Base-by-base conservation (phyloP, 2,797 vertebrate genomes). In the Perodicticus potto region DNA sequence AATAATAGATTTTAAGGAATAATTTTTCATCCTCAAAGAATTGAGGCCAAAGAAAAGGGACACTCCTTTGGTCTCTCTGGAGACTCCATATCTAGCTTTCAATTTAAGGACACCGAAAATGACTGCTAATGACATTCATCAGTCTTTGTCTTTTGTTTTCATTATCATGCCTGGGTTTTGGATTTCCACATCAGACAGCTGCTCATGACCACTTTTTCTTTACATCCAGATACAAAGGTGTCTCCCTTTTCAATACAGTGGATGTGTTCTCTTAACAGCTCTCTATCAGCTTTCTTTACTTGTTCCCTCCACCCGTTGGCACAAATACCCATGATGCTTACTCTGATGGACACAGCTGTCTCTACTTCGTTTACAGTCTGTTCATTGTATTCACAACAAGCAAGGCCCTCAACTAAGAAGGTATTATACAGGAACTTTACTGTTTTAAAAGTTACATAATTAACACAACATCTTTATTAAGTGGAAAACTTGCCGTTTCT, bases 91-190 rank as follows among this genome's bases (percentile, higher is more conserved):
- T 96, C 96, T 96, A 65, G 12, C 83, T 78, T 95, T 92, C 82
- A 78, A 95, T 34, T 97, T 96, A 95, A 96, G 73, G 92, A 80
- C 87, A 84, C 70, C 93, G 93, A 85, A 95, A 96, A 97, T 96
- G 94, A 77, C 94, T 96, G 43, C 78, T 95, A 97, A 96, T 94
- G 96, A 97, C 95, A 98, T 97, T 93, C 97, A 95, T 97, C 96
- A 97, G 91, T 95, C 95, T 91, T 94, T 95, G 96, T 81, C 97
- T 98, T 98, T 97, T 96, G 90, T 94, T 78, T 94, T 61, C 73
- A 93, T 89, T 96, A 91, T 94, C 96, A 96, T 94, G 93, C 82
- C 43, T 89, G 65, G 89, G 97, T 82, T 98, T 98, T 97, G 70
- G 59, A 83, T 98, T 98, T 97, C 96, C 89, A 93, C 78, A 97